Percentiles rank a stretch among this genome's conserved stretches.
These are phyloP conservation scores for Xanthia icteritia DNA, from an alignment of 2,888 invertebrate species.

Conservation along the genomic window DNA sequence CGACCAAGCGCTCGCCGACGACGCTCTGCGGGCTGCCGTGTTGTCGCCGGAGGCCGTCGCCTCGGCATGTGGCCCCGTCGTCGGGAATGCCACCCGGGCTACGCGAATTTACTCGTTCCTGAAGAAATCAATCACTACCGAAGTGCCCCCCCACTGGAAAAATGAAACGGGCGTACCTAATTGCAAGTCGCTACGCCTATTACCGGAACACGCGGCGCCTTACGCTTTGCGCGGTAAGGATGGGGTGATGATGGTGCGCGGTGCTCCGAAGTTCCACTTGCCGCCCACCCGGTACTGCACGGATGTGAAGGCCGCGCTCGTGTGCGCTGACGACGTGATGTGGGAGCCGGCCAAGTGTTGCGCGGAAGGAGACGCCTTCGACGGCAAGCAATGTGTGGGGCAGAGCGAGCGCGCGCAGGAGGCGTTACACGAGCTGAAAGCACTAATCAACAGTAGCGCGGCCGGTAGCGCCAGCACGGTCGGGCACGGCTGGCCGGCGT, in stretches of 20 bases:
- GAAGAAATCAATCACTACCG: conserved; percentile 32
- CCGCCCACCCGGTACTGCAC: conserved; percentile 92
- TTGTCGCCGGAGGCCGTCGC: conserved; percentile 77
- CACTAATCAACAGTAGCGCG: conserved; percentile 78
- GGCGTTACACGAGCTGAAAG: conserved; percentile 79
- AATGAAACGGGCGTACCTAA: conserved; percentile 80
- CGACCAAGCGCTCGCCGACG: conserved; percentile 71
- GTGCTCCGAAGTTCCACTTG: conserved; percentile 83
- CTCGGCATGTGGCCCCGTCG: conserved; percentile 72
- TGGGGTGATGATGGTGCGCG: conserved; percentile 91
- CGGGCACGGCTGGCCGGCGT: conserved; percentile 89
- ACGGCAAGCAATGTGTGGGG: conserved; percentile 88
- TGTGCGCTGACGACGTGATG: conserved; percentile 88
- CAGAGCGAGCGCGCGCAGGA: conserved; percentile 72
- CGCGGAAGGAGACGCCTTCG: conserved; percentile 88
- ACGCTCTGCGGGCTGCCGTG: conserved; percentile 74
- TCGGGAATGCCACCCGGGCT: conserved; percentile 89
- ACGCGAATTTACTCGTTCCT: conserved; percentile 89
- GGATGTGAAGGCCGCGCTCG: conserved; percentile 92
- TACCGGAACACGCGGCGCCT: conserved; percentile 82
- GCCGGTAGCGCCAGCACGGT: conserved; percentile 82
- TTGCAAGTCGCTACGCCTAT: conserved; percentile 77
- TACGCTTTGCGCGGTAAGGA: conserved; percentile 91
- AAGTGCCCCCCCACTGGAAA: conserved; percentile 65
- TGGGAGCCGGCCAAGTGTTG: conserved; percentile 92